Conservation (phyloP, 2,888 invertebrate species). For the Diarsia rubi region DNA sequence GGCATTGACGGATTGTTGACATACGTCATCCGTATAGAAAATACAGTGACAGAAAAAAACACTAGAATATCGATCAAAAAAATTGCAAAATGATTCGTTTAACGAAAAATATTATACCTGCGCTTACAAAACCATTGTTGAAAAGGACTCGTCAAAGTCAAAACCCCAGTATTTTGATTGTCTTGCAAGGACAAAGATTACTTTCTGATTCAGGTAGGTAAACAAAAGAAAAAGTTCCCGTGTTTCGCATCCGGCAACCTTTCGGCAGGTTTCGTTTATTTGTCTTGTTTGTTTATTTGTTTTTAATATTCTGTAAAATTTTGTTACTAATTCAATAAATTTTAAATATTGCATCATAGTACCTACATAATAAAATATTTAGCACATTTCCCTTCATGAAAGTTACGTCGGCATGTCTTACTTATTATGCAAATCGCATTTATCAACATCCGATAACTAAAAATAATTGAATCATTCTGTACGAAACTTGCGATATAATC, state of each 20-base stretch:
- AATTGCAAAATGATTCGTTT: constrained; percentile 81
- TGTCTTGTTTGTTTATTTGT: not conserved
- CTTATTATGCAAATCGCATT: constrained; percentile 1
- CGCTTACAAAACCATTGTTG: constrained; percentile 72
- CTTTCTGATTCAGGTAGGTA: constrained; percentile 81
- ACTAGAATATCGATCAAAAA: constrained; percentile 44
- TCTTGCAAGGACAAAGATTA: constrained; percentile 74
- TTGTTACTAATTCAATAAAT: not conserved
- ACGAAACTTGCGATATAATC: not conserved
- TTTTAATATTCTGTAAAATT: not conserved
- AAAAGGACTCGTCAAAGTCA: constrained; percentile 69
- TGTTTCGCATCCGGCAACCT: constrained; percentile 3
- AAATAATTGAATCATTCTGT: not conserved
- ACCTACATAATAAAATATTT: not conserved
- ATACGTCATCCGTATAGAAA: constrained; percentile 15
- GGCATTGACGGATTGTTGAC: constrained; percentile 29
- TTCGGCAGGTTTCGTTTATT: not conserved
- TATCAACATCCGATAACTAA: not conserved
- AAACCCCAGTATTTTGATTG: constrained; percentile 71
- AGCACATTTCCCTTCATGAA: not conserved
- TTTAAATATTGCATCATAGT: not conserved
- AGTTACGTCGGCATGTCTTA: not conserved
- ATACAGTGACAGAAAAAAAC: constrained; percentile 25
- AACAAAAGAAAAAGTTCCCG: constrained; percentile 37
- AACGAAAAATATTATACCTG: constrained; percentile 75